These are phyloP conservation scores for Dinomys branickii DNA, from an alignment of 2,113 vertebrate genomes.

Conservation along the genomic window DNA sequence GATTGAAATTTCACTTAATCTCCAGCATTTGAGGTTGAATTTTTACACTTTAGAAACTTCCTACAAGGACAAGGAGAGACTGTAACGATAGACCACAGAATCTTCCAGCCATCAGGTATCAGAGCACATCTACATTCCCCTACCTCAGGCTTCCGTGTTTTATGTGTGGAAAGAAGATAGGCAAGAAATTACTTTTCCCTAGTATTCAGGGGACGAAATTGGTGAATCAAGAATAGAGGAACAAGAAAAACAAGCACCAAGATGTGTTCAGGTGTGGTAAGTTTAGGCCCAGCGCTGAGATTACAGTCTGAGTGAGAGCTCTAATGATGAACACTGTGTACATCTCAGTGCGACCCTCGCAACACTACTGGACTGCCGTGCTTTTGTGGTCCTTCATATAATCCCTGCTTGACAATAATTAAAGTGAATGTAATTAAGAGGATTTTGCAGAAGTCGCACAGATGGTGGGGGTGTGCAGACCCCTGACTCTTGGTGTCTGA, in stretches of 20 bases:
- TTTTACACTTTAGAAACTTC: neutral
- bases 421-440: neutral
- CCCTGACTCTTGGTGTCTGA: neutral
- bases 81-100: neutral
- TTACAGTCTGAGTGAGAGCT: neutral
- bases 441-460: neutral
- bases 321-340: neutral
- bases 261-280: neutral
- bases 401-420: neutral
- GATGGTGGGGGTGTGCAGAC: neutral
- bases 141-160: constrained; percentile 34
- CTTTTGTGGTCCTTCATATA: neutral
- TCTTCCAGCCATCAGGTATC: neutral
- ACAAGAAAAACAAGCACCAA: neutral
- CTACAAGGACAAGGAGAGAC: neutral
- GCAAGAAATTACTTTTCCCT: neutral
- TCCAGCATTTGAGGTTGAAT: neutral
- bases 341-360: neutral
- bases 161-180: neutral
- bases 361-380: too few species aligned
- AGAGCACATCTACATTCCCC: neutral
- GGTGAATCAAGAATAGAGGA: neutral
- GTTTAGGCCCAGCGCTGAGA: neutral
- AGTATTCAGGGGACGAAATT: neutral
- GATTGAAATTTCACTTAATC: neutral